Conservation (phyloP, 2,888 invertebrate species). For the Acrocera orbiculus region DNA sequence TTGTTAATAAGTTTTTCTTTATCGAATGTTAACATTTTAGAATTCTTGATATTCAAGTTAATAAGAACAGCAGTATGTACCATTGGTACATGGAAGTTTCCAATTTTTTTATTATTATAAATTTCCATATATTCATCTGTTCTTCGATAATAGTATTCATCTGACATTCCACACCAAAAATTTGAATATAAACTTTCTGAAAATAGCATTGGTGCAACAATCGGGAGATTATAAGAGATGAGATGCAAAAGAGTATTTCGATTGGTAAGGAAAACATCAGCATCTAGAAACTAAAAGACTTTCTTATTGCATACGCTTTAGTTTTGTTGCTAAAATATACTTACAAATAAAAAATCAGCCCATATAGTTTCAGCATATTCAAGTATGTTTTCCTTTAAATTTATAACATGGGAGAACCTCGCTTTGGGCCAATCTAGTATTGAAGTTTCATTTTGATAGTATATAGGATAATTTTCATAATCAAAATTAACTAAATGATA, state of each 20-base stretch:
- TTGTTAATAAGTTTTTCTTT: slow-evolving; percentile 17
- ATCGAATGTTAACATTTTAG: slow-evolving; percentile 56
- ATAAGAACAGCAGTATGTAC: slow-evolving; percentile 76
- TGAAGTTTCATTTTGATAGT: slow-evolving; percentile 41
- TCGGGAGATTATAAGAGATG: slow-evolving; percentile 40
- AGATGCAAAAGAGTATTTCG: slow-evolving; percentile 42
- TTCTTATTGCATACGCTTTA: background rate
- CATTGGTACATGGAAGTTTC: slow-evolving; percentile 78
- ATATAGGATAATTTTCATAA: slow-evolving; percentile 21
- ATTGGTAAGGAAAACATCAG: slow-evolving; percentile 65
- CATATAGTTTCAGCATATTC: slow-evolving; percentile 53
- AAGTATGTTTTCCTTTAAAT: slow-evolving; percentile 57
- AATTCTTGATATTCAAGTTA: slow-evolving; percentile 40
- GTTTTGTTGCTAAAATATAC: too few relatives aligned
- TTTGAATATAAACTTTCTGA: slow-evolving; percentile 84
- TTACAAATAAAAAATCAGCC: slow-evolving; percentile 82
- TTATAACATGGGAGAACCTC: slow-evolving; percentile 63
- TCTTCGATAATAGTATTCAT: slow-evolving; percentile 64
- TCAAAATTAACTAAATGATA: slow-evolving; percentile 51
- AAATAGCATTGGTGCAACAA: slow-evolving; percentile 71
- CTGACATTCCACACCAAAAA: slow-evolving; percentile 90
- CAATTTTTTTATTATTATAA: slow-evolving; percentile 44
- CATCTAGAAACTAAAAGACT: slow-evolving; percentile 57
- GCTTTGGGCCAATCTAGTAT: slow-evolving; percentile 56
- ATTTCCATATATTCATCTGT: slow-evolving; percentile 74